These are phyloP conservation scores for Chionomys nivalis DNA, from an alignment of 2,113 vertebrate genomes.

Conservation along the genomic window DNA sequence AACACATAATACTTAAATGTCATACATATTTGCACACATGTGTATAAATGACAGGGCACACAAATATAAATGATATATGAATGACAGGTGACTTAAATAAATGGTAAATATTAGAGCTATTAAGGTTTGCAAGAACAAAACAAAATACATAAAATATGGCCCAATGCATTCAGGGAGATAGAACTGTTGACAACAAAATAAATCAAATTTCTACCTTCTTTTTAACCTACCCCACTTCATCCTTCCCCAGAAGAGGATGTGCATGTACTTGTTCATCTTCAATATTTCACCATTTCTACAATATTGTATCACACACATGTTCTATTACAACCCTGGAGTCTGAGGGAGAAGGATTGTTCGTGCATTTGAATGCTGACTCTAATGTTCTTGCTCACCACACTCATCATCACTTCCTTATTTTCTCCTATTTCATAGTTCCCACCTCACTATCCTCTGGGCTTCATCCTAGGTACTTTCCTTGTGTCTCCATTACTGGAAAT, in stretches of 20 bases:
- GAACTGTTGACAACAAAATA: neutral
- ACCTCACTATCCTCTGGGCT: neutral
- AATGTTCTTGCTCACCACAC: neutral
- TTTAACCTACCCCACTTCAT: neutral
- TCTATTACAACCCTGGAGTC: neutral
- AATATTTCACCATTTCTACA: neutral
- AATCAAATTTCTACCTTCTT: neutral
- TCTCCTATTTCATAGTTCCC: neutral
- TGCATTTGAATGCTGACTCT: neutral
- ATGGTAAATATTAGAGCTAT: neutral
- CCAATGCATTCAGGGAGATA: too few relatives aligned
- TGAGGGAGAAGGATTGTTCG: neutral
- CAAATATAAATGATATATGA: neutral
- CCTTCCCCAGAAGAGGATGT: neutral
- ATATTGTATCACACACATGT: neutral
- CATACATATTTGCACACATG: neutral
- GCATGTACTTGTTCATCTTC: neutral
- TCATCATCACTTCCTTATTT: neutral
- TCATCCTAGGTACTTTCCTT: neutral
- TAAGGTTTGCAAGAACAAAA: conserved; percentile 9
- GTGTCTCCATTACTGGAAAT: conserved; percentile 5
- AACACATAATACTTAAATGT: neutral
- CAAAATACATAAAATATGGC: neutral
- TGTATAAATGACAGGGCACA: neutral
- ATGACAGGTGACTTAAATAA: neutral